Evolutionary conservation across 2,888 invertebrate genomes (phyloP).

Genomic region (Tetragnatha montana): DNA sequence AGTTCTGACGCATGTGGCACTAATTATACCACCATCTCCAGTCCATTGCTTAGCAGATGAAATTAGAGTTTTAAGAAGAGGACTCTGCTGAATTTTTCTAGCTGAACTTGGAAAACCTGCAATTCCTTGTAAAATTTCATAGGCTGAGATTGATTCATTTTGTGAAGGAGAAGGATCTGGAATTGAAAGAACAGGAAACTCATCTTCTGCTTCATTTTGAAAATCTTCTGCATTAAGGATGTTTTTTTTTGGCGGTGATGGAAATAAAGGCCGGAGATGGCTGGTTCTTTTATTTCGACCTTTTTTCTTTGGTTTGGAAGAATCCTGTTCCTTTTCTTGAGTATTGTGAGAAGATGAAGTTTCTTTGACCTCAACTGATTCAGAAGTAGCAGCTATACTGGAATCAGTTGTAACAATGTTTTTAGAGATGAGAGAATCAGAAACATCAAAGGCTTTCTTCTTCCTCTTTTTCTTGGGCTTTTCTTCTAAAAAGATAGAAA

Average conservation of each 20-base stretch:
- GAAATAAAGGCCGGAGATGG: not conserved
- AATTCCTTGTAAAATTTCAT: slow-evolving; percentile 45
- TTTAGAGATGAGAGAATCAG: not conserved
- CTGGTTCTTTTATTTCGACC: too few relatives aligned
- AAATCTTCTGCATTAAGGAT: not conserved
- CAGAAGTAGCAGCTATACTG: too few relatives aligned
- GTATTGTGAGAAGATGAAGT: too few relatives aligned
- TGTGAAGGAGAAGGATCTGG: slow-evolving; percentile 32
- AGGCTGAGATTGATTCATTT: slow-evolving; percentile 26
- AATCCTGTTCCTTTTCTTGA: too few relatives aligned
- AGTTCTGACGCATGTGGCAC: slow-evolving; percentile 26
- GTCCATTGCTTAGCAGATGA: slow-evolving; percentile 30
- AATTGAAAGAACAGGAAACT: slow-evolving; percentile 46
- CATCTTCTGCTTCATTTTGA: not conserved
- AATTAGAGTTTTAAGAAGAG: slow-evolving; percentile 39
- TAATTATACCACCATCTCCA: slow-evolving; percentile 12
- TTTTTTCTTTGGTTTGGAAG: too few relatives aligned
- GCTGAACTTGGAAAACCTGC: not conserved
- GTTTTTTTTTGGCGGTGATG: not conserved
- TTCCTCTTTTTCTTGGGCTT: not conserved
- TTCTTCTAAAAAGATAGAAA: not conserved
- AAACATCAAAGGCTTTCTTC: not conserved
- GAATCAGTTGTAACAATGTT: not conserved
- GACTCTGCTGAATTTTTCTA: slow-evolving; percentile 16
- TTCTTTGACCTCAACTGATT: too few relatives aligned